Conservation (phyloP, 2,888 invertebrate genomes). For the Andrena bucephala region DNA sequence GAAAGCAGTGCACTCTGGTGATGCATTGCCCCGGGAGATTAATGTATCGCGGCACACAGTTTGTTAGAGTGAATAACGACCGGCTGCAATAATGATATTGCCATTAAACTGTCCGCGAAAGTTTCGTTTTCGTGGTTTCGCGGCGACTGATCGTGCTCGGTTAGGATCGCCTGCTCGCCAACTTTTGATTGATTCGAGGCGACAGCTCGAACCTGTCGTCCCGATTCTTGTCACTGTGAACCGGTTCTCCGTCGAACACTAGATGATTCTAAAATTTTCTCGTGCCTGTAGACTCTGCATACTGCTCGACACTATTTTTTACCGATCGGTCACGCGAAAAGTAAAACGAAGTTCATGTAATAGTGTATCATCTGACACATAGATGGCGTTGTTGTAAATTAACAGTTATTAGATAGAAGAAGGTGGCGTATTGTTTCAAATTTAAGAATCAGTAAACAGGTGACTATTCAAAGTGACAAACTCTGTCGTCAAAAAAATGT, state of each 20-base stretch:
- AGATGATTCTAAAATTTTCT: not conserved
- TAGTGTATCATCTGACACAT: too few relatives aligned
- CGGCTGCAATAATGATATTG: constrained; percentile 80
- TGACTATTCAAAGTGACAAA: too few relatives aligned
- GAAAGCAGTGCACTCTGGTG: constrained; percentile 74
- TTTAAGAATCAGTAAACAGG: too few relatives aligned
- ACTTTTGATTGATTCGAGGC: constrained; percentile 29
- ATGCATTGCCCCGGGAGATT: constrained; percentile 82
- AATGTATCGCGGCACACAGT: constrained; percentile 80
- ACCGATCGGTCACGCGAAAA: too few relatives aligned
- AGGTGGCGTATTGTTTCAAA: too few relatives aligned
- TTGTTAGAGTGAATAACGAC: constrained; percentile 82
- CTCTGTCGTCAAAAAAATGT: too few relatives aligned
- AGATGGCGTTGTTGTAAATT: too few relatives aligned
- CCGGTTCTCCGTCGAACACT: not conserved
- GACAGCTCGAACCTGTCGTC: constrained; percentile 1
- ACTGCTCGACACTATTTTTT: too few relatives aligned
- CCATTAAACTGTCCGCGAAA: constrained; percentile 80
- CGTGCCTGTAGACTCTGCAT: not conserved
- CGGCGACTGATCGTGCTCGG: constrained; percentile 18
- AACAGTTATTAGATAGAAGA: too few relatives aligned
- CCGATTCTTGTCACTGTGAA: not conserved
- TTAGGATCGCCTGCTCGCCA: not conserved
- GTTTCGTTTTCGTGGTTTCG: constrained; percentile 72
- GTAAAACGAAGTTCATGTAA: too few relatives aligned